phyloP scores from a whole-genome alignment of 2,888 invertebrate species.

The Calameuta pallipes region DNA sequence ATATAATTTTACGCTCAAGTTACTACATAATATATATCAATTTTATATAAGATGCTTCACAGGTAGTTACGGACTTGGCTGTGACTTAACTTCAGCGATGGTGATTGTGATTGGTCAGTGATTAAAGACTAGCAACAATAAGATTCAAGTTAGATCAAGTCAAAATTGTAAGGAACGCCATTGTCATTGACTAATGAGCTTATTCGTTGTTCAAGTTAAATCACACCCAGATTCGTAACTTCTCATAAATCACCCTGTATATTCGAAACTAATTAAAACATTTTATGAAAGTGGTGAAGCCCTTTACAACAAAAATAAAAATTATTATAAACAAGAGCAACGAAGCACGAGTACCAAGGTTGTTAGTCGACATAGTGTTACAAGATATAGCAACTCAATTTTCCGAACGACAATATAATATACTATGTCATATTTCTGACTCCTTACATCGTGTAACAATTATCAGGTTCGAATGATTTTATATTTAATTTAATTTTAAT shows the following conservation, averaged over 20 bases:
- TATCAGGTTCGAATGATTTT: conserved; percentile 69
- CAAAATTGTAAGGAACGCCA: neutral
- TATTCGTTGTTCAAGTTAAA: neutral
- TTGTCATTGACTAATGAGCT: neutral
- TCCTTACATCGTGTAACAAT: conserved; percentile 75
- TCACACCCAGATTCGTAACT: neutral
- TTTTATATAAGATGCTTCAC: neutral
- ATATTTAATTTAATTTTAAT: conserved; percentile 28
- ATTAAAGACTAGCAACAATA: no score
- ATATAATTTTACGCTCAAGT: neutral
- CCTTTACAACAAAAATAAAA: conserved; percentile 82
- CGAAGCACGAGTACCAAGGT: conserved; percentile 73
- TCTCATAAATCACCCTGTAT: neutral
- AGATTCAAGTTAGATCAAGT: neutral
- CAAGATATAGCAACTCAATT: conserved; percentile 82
- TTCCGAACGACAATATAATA: conserved; percentile 78
- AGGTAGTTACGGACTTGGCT: no score
- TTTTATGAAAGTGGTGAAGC: conserved; percentile 76
- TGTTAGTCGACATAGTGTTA: conserved; percentile 75
- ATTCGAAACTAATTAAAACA: neutral
- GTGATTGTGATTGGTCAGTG: no score
- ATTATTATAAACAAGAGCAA: conserved; percentile 77
- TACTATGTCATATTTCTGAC: conserved; percentile 70
- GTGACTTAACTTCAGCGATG: no score
- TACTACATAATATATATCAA: neutral